Percentiles rank a stretch among this genome's conserved stretches.
Conservation (phyloP, 2,113 vertebrate species). For the Thomomys bottae region DNA sequence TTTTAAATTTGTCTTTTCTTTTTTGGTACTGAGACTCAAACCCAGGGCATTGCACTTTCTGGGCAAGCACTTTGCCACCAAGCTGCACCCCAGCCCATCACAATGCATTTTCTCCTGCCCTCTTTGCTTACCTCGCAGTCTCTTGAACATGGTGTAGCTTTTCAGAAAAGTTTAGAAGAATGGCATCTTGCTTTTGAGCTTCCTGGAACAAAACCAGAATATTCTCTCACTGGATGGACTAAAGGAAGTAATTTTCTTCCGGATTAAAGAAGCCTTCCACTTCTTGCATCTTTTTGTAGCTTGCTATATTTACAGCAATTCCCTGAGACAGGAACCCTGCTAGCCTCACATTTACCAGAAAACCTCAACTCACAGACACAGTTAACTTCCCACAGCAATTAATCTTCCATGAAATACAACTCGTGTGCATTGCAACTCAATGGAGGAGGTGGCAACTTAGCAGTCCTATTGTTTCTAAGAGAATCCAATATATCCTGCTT, state of each 20-base stretch:
- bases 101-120: background rate
- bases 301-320: constrained; percentile 47
- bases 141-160: constrained; percentile 93
- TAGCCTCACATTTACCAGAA: constrained; percentile 53
- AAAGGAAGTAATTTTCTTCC: constrained; percentile 18
- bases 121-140: constrained; percentile 90
- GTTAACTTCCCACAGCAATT: constrained; percentile 53
- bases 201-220: constrained; percentile 89
- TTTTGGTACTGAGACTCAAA: too few species aligned
- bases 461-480: constrained; percentile 55
- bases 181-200: constrained; percentile 95
- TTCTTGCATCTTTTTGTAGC: constrained; percentile 57
- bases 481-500: constrained; percentile 72
- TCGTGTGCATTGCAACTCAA: constrained; percentile 30
- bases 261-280: constrained; percentile 47
- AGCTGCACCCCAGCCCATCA: too few species aligned
- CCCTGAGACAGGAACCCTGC: constrained; percentile 19
- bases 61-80: too few species aligned
- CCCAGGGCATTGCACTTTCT: too few species aligned
- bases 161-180: constrained; percentile 93
- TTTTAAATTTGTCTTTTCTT: background rate
- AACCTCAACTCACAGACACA: constrained; percentile 43
- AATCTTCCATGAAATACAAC: constrained; percentile 59
- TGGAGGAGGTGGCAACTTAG: constrained; percentile 60
- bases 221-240: constrained; percentile 67